Conservation (phyloP, 2,797 vertebrate species). For the Etheostoma perlongum region DNA sequence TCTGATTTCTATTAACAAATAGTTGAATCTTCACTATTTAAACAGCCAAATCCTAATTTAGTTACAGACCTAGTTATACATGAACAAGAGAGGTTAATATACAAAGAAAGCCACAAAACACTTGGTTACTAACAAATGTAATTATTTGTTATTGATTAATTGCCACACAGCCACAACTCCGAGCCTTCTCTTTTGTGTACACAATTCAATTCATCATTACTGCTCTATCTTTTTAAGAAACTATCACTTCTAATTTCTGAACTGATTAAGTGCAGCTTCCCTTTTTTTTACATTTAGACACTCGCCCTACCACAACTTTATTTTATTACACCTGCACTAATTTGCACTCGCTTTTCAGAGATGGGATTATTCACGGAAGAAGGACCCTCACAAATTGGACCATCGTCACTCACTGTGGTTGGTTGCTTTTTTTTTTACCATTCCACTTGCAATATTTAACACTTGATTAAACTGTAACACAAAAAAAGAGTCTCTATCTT, state of each 20-base stretch:
- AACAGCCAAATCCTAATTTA: no score
- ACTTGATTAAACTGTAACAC: conserved; percentile 25
- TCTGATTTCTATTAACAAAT: no score
- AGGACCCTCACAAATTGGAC: conserved; percentile 23
- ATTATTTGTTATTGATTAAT: not conserved
- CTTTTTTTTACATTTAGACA: not conserved
- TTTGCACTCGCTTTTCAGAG: conserved; percentile 37
- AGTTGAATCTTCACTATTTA: no score
- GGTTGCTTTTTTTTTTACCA: not conserved
- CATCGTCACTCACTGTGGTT: not conserved
- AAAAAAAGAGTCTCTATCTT: not conserved
- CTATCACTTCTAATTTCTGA: not conserved
- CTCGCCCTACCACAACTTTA: not conserved
- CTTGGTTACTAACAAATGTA: no score
- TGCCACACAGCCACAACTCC: not conserved
- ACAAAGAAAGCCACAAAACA: no score
- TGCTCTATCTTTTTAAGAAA: not conserved
- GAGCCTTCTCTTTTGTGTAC: not conserved
- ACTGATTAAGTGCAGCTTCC: conserved; percentile 5
- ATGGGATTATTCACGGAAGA: conserved; percentile 42
- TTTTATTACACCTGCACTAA: conserved; percentile 40
- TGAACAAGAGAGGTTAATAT: no score
- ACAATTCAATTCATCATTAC: not conserved
- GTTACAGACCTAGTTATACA: no score
- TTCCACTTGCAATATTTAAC: conserved; percentile 1